Conservation (phyloP, 2,888 invertebrate genomes). For the Eurytoma adleriae region DNA sequence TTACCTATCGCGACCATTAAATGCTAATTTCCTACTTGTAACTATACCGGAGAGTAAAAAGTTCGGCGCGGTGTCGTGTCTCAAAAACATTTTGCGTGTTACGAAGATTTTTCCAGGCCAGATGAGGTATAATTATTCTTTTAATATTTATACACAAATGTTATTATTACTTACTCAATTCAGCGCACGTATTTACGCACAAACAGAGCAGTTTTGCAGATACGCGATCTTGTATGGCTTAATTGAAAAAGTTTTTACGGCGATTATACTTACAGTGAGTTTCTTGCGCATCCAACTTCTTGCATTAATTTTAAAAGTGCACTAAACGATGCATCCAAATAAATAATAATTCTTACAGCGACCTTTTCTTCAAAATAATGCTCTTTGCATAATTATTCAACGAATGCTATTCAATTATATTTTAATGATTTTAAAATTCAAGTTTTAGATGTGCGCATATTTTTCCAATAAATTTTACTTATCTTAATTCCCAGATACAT, state of each 20-base stretch:
- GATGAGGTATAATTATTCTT: constrained; percentile 5
- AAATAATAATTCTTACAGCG: too few relatives aligned
- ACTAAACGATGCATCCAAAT: too few relatives aligned
- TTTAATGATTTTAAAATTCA: too few relatives aligned
- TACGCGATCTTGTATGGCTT: not conserved
- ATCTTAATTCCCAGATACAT: too few relatives aligned
- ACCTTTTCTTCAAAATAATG: too few relatives aligned
- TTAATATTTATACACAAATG: not conserved
- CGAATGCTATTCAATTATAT: too few relatives aligned
- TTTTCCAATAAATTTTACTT: too few relatives aligned
- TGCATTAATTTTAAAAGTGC: too few relatives aligned
- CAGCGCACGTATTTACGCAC: not conserved
- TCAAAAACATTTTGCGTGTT: constrained; percentile 3
- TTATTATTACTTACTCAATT: constrained; percentile 2
- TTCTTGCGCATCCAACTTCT: too few relatives aligned
- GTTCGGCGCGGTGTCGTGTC: not conserved
- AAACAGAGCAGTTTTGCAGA: not conserved
- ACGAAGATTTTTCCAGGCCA: not conserved
- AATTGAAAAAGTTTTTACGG: not conserved
- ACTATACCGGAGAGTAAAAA: constrained; percentile 8
- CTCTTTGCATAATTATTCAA: too few relatives aligned
- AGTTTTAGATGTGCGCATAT: too few relatives aligned
- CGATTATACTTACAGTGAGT: too few relatives aligned
- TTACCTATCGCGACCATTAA: constrained; percentile 67
- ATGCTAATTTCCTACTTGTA: constrained; percentile 37